These are phyloP conservation scores for Chondrilla cf. caribensis DNA, from an alignment of 37 sponge, comb jelly and placozoan species.

Conservation along the genomic window DNA sequence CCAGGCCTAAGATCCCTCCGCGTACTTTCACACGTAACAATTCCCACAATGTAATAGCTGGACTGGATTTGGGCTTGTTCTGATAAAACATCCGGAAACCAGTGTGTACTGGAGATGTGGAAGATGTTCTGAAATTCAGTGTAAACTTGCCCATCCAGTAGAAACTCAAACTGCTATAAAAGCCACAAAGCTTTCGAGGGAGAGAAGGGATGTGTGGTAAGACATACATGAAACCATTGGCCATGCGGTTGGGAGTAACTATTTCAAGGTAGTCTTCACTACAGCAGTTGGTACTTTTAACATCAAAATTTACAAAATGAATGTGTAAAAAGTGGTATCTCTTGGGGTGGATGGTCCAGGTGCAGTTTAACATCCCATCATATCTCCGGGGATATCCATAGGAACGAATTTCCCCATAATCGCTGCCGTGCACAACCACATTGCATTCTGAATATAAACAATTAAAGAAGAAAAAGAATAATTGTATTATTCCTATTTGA, in stretches of 20 bases:
- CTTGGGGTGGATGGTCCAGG: conserved; percentile 20
- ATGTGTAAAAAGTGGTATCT: conserved; percentile 30
- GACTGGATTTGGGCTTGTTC: too few species aligned
- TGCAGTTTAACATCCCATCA: conserved; percentile 40
- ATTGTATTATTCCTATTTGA: too few species aligned
- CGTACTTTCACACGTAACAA: too few species aligned
- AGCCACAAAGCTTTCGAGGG: neutral
- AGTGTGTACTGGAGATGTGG: neutral
- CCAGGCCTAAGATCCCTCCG: too few species aligned
- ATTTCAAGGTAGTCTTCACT: conserved; percentile 36
- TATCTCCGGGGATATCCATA: conserved; percentile 38
- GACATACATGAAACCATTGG: conserved; percentile 35
- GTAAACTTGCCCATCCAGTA: neutral
- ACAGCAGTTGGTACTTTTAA: neutral
- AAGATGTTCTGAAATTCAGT: neutral
- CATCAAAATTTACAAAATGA: conserved; percentile 24
- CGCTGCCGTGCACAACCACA: neutral
- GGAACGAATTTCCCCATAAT: conserved; percentile 29
- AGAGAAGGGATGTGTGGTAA: conserved; percentile 15
- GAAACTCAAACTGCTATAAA: neutral
- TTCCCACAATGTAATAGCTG: too few species aligned
- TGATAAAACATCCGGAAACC: neutral
- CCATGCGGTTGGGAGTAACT: conserved; percentile 22
- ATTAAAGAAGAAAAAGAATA: neutral
- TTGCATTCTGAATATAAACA: conserved; percentile 32